These are phyloP conservation scores for Idris sp. DNA, from an alignment of 1,140 invertebrate genomes.

Conservation along the genomic window DNA sequence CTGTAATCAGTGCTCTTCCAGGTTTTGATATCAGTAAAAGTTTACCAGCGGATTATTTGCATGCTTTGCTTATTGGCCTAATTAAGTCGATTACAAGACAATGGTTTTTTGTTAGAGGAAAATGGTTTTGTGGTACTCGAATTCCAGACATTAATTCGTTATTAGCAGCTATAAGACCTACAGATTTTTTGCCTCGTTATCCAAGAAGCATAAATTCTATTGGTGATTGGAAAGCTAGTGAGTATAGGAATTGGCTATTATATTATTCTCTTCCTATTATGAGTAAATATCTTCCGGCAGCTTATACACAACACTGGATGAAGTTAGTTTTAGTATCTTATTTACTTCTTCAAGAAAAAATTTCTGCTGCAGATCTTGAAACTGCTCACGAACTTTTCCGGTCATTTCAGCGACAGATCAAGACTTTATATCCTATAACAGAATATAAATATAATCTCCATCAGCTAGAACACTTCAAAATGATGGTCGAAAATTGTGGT, in stretches of 20 bases:
- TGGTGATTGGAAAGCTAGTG: slow-evolving; percentile 21
- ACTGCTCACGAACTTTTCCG: slow-evolving; percentile 2
- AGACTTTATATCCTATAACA: slow-evolving; percentile 5
- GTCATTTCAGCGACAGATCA: slow-evolving; percentile 18
- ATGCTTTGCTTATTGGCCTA: slow-evolving; percentile 17
- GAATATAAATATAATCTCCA: slow-evolving; percentile 49
- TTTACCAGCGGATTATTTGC: slow-evolving; percentile 27
- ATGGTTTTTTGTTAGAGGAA: neutral
- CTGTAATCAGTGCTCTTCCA: slow-evolving; percentile 1
- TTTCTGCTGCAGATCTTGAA: slow-evolving; percentile 15
- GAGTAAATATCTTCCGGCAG: slow-evolving; percentile 11
- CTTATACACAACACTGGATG: slow-evolving; percentile 39
- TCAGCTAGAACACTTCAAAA: slow-evolving; percentile 32
- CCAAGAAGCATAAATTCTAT: slow-evolving; percentile 5
- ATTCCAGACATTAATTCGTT: neutral
- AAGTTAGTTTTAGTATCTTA: slow-evolving; percentile 4
- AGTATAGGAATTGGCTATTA: slow-evolving; percentile 16
- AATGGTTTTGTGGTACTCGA: neutral
- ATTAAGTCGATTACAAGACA: neutral
- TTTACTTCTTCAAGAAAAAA: slow-evolving; percentile 13
- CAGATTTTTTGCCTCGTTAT: slow-evolving; percentile 1
- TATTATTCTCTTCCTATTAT: slow-evolving; percentile 27
- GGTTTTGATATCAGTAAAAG: slow-evolving; percentile 8
- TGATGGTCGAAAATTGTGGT: slow-evolving; percentile 28
- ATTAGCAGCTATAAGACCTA: too few species aligned